Evolutionary conservation across 2,888 invertebrate species (phyloP).

Genomic region (Scelioninae gen. 2): DNA sequence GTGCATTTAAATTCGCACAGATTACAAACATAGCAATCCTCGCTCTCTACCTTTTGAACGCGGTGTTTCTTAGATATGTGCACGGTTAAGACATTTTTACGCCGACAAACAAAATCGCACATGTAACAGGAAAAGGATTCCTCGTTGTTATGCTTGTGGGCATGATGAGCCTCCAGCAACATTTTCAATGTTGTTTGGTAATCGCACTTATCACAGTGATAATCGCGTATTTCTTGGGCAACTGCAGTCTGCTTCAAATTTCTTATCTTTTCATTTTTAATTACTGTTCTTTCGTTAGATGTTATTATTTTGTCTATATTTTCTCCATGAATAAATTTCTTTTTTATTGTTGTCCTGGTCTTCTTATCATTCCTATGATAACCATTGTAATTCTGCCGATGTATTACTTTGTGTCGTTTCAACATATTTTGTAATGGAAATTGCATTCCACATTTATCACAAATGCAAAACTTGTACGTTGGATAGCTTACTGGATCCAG

Average conservation of each 20-base stretch:
- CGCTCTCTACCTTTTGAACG: slow-evolving; percentile 1
- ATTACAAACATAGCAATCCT: slow-evolving; percentile 64
- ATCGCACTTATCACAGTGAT: slow-evolving; percentile 52
- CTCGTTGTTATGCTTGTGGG: slow-evolving; percentile 5
- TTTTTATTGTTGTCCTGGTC: background rate
- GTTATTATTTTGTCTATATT: background rate
- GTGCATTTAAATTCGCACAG: slow-evolving; percentile 69
- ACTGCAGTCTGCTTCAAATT: background rate
- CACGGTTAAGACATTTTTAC: slow-evolving; percentile 53
- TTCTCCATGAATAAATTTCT: background rate
- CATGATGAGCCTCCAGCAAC: slow-evolving; percentile 51
- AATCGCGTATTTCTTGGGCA: slow-evolving; percentile 16
- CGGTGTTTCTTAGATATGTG: slow-evolving; percentile 63
- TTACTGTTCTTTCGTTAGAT: background rate
- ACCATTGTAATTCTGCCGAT: slow-evolving; percentile 47
- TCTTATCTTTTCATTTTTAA: background rate
- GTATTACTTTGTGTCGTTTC: slow-evolving; percentile 64
- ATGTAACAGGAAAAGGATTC: slow-evolving; percentile 50
- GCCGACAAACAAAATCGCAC: slow-evolving; percentile 62
- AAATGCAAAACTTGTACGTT: slow-evolving; percentile 51
- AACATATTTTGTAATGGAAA: slow-evolving; percentile 68
- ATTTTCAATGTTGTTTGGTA: slow-evolving; percentile 45
- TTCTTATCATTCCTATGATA: too few relatives aligned
- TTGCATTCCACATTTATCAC: slow-evolving; percentile 66
- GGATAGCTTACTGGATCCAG: background rate